Evolutionary conservation across 2,888 invertebrate species (phyloP).

Genomic region (Drosophila longiperda): DNA sequence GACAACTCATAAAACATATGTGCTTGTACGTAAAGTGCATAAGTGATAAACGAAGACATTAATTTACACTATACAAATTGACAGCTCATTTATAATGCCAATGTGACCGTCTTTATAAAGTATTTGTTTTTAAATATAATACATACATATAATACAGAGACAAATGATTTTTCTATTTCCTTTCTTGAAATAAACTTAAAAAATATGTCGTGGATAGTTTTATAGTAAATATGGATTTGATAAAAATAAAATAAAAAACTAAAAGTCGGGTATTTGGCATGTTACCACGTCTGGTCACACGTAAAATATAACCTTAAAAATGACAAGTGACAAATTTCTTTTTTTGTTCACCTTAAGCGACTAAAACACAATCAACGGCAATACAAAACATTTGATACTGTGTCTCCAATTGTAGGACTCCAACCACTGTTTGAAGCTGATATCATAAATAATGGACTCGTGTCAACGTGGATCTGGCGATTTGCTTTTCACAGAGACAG

Average conservation of each 20-base stretch:
- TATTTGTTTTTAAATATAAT: constrained; percentile 21
- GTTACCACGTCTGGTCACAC: constrained; percentile 64
- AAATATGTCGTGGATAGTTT: background rate
- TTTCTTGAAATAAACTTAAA: background rate
- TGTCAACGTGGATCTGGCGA: constrained; percentile 19
- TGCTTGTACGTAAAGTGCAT: background rate
- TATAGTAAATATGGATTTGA: background rate
- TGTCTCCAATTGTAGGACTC: constrained; percentile 5
- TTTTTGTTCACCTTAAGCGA: constrained; percentile 69
- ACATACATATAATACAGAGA: background rate
- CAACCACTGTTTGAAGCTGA: constrained; percentile 3
- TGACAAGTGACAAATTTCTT: constrained; percentile 81
- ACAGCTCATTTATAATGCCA: constrained; percentile 40
- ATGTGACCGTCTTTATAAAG: constrained; percentile 45
- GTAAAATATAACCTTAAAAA: constrained; percentile 73
- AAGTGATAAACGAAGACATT: constrained; percentile 1
- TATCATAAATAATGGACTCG: constrained; percentile 30
- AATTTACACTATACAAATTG: constrained; percentile 38
- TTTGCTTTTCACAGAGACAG: constrained; percentile 45
- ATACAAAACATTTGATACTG: constrained; percentile 43
- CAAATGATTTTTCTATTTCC: background rate
- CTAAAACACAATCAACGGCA: constrained; percentile 47
- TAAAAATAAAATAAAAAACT: constrained; percentile 6
- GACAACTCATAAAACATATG: background rate
- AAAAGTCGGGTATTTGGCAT: constrained; percentile 36